Base-by-base conservation (phyloP, 2,797 vertebrate species). In the Lerista edwardsae region DNA sequence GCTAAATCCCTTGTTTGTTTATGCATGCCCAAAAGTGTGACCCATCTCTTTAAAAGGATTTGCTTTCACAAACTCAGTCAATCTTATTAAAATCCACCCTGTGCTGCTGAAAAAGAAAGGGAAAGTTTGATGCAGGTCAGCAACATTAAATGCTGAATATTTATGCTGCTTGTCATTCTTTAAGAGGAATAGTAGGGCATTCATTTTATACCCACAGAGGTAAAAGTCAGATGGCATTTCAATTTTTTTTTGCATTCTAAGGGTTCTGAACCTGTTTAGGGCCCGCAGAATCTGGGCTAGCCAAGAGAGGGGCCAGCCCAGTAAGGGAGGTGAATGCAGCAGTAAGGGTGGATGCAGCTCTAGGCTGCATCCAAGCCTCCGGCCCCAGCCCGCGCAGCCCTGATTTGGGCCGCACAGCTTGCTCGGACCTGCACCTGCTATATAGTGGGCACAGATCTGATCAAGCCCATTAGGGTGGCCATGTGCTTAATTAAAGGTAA, bases 71-170 rank as follows among this genome's bases (percentile, higher is more conserved):
- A 72, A 64, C 75, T 51, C 85, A 74, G 57, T 68, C n/a, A 77
- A 86, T 79, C 80, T 91, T 79, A 79, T 55, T 82, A 91, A 92
- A 94, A 90, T 73, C 72, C 82, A 89, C 79, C 62, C 29, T 11
- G 78, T 61, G 44, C 51, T 84, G 65, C 82, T 51, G 34, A 69
- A 82, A 61, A 84, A 74, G 71, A 67, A 74, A 85, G 75, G 36
- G 27, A 88, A 82, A 62, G 82, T 85, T 77, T 27, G 59, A 55
- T 19, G 12, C 34, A 88, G 68, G 69, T 75, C 68, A 39, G 75
- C 64, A 83, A 21, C 67, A 76, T 44, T 2, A 47, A 72, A 86
- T 81, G 36, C 47, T 84, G 21, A 44, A 29, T 65, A 10, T 62
- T 86, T 55, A 19, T 72, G 6, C 15, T 27, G 78, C 82, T 75